Conservation (phyloP, 2,797 vertebrate species). For the Alauda arvensis region DNA sequence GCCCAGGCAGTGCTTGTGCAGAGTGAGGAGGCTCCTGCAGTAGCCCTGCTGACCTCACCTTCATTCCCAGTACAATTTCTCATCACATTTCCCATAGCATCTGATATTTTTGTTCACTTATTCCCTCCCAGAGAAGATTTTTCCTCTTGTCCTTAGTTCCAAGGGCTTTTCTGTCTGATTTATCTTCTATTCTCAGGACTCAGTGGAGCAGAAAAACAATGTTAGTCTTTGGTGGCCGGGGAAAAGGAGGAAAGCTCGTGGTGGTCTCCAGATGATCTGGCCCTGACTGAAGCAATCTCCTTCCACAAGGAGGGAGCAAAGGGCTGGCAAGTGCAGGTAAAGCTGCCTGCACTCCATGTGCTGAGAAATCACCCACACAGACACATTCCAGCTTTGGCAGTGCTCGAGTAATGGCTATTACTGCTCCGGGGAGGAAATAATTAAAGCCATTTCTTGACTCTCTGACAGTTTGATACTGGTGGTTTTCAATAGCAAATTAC, state of each 20-base stretch:
- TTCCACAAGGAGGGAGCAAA: neutral
- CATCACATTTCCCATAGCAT: neutral
- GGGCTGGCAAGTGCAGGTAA: slow-evolving; percentile 16
- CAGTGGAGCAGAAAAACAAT: slow-evolving; percentile 20
- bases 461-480: slow-evolving; percentile 50
- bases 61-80: neutral
- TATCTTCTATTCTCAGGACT: slow-evolving; percentile 25
- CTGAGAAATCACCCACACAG: slow-evolving; percentile 5
- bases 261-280: neutral
- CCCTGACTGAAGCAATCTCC: neutral
- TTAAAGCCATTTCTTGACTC: slow-evolving; percentile 62
- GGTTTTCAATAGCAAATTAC: slow-evolving; percentile 55
- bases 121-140: neutral
- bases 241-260: neutral
- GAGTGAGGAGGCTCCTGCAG: neutral
- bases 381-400: slow-evolving; percentile 14
- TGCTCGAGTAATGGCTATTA: slow-evolving; percentile 35
- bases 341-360: neutral
- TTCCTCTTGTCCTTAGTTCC: neutral
- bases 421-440: slow-evolving; percentile 56
- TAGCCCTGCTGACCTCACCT: neutral
- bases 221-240: slow-evolving; percentile 19
- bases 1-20: neutral
- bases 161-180: slow-evolving; percentile 26
- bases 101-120: neutral